Conservation (phyloP, 2,888 invertebrate genomes). For the Ecliptopera silaceata region DNA sequence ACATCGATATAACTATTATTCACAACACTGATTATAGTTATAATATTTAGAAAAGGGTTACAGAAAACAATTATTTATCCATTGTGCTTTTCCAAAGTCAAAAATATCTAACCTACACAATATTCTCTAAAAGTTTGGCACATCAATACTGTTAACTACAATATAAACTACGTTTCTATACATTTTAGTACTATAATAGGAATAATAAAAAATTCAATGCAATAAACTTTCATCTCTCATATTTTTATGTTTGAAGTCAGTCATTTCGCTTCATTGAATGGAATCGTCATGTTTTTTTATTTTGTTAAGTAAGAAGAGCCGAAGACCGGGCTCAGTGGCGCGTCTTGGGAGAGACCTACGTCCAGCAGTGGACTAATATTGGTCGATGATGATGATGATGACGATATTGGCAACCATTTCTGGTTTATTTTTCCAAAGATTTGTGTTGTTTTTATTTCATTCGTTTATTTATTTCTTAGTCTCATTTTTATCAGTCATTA, state of each 20-base stretch:
- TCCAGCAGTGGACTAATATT: too few species aligned
- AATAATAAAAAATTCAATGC: constrained; percentile 43
- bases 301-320: too few species aligned
- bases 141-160: constrained; percentile 51
- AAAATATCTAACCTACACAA: constrained; percentile 44
- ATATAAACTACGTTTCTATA: constrained; percentile 47
- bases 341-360: too few species aligned
- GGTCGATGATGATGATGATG: too few species aligned
- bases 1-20: constrained; percentile 46
- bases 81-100: constrained; percentile 48
- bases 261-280: constrained; percentile 25
- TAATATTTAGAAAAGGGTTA: constrained; percentile 45
- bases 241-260: constrained; percentile 44
- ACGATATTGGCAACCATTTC: not conserved
- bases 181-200: constrained; percentile 51
- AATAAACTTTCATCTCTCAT: constrained; percentile 36
- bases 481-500: constrained; percentile 61
- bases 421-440: not conserved
- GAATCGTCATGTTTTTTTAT: constrained; percentile 14
- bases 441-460: constrained; percentile 28
- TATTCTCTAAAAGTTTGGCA: constrained; percentile 53
- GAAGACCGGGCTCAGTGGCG: too few species aligned
- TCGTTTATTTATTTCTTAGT: constrained; percentile 50
- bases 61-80: constrained; percentile 41
- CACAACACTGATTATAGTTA: constrained; percentile 64